Conservation (phyloP, 2,113 vertebrate genomes). For the Sturnira hondurensis region DNA sequence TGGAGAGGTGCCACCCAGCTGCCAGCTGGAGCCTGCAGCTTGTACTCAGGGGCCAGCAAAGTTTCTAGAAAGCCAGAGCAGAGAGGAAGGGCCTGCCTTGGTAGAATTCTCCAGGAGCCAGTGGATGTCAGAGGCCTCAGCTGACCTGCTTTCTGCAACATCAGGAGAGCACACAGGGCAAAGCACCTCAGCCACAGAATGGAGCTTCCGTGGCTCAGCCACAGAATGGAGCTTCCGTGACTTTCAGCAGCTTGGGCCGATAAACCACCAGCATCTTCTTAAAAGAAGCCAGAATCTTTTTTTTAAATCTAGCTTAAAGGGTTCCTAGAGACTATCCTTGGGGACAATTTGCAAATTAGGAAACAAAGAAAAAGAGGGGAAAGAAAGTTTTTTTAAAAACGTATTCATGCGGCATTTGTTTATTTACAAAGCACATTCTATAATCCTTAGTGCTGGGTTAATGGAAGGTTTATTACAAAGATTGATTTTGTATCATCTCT, state of each 20-base stretch:
- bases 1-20: background rate
- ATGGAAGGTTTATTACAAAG: background rate
- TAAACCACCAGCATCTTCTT: too few species aligned
- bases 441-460: background rate
- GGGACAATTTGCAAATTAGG: background rate
- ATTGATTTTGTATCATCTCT: background rate
- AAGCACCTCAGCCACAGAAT: background rate
- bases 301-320: background rate
- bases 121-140: too few species aligned
- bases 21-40: background rate
- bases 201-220: background rate
- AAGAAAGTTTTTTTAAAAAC: background rate
- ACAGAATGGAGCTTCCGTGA: background rate
- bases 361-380: too few species aligned
- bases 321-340: background rate
- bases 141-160: too few species aligned
- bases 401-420: background rate
- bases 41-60: background rate
- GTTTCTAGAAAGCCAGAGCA: background rate
- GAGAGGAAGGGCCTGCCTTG: background rate
- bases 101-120: background rate
- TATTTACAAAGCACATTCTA: background rate
- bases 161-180: background rate
- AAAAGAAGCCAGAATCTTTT: background rate
- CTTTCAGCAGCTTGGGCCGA: background rate